Evolutionary conservation across 2,888 invertebrate species (phyloP), one percentile per base, ranked within the genome.

Genomic region (Tyria jacobaeae): DNA sequence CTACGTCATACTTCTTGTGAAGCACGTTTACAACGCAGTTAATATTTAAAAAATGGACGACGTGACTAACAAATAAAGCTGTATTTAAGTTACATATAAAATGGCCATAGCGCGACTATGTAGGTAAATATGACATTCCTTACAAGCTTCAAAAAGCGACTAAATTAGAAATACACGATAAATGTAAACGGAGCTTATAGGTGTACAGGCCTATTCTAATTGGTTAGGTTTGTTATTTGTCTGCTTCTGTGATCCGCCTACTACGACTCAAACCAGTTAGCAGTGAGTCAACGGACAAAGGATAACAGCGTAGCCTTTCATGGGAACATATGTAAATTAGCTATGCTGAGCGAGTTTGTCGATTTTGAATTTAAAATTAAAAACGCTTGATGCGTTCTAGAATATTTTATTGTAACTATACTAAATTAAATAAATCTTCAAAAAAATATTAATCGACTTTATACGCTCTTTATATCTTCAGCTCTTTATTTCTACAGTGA

Each of bases 211-310:
- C 15, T 71, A 60, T 64, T 71, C 0, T 25, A 71, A 7, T 61
- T 31, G 41, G 63, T 68, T 21, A 70, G 57, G 41, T 14, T 35
- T 17, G 25, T 57, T 64, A 62, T 75, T 69, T 57, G 60, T 66
- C 56, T 60, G 52, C 51, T 50, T 53, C 37, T 41, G 34, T 15
- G n/a, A 57, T 31, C 50, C 51, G 50, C 55, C 63, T 64, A 57
- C 62, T 59, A 67, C 59, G 57, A 34, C 27, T 31, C 41, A 65
- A 75, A 75, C 73, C 71, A 60, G 76, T 75, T 75, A 44, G 49
- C 56, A 51, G 60, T 70, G 72, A 75, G 60, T 75, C 75, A 74
- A 70, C 57, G 35, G 34, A 74, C 66, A 72, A 67, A 66, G 64
- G 68, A 63, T 59, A 53, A 62, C 37, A 51, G 44, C 35, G 35